Conservation (phyloP, 2,888 invertebrate genomes). For the Drosophila picticornis region DNA sequence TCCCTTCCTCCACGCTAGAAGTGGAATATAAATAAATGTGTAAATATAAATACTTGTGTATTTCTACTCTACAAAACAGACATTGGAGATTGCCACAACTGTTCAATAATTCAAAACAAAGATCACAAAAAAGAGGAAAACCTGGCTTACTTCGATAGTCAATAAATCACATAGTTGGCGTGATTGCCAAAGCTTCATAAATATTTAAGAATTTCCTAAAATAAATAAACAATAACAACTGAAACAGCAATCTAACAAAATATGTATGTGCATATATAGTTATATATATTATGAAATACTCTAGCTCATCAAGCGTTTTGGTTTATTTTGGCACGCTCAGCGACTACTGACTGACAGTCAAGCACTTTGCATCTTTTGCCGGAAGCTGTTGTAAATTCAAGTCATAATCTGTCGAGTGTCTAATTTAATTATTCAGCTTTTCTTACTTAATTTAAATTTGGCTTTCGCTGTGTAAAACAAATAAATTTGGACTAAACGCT, state of each 20-base stretch:
- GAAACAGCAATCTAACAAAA: neutral
- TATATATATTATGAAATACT: neutral
- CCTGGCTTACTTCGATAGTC: neutral
- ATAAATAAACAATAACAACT: neutral
- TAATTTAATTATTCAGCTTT: conserved; percentile 69
- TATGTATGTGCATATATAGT: neutral
- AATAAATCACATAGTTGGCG: neutral
- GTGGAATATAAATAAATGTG: neutral
- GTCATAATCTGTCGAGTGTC: conserved; percentile 37
- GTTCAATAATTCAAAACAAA: no score
- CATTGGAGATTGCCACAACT: no score
- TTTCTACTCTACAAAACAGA: neutral
- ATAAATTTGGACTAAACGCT: conserved; percentile 75
- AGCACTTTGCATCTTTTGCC: neutral
- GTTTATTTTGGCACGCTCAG: neutral
- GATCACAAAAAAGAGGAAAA: no score
- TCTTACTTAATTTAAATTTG: neutral
- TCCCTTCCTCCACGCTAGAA: no score
- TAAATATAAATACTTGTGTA: neutral
- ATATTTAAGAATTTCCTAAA: neutral
- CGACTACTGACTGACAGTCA: neutral
- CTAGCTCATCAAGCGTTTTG: neutral
- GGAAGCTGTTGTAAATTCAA: conserved; percentile 38
- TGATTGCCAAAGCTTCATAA: neutral
- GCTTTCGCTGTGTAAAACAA: conserved; percentile 47